Evolutionary conservation across 2,888 invertebrate species (phyloP), one percentile per base, ranked within the genome.

Genomic region (Ommatoiulus sabulosus): DNA sequence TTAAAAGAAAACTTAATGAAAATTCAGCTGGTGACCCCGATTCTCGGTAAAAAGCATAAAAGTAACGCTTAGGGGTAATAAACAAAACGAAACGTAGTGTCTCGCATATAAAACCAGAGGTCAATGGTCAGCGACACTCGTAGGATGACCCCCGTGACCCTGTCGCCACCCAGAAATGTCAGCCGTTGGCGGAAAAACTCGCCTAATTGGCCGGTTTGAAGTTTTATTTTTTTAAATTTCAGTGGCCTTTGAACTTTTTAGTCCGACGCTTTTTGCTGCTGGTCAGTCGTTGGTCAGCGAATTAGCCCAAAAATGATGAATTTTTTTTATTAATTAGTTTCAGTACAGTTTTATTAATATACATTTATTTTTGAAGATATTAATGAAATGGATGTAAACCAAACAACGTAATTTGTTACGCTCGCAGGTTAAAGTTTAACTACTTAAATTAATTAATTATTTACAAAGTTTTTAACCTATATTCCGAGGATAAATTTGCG

Each of bases 101-200:
- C 24, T 3, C 24, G 12, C 35, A 80, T 80, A 12, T 20, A 3
- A 3, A 80, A 80, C 35, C 3, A 35, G 80, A 20, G 80, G 80
- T 80, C 80, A 80, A 7, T 7, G 80, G 80, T 80, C 80, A 80
- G 80, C 80, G 80, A 80, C 80, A 80, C 80, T 80, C 15, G 24
- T 12, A 35, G 24, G 12, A 35, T 80, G 80, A 80, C 35, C 80
- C 80, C 80, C 10, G 24, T 35, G 35, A 80, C 80, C 35, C 80
- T 80, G 80, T 80, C 80, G 80, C 80, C 80, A 80, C 80, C 80
- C 80, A 80, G 80, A 80, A 24, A 80, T 80, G 35, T 80, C 24
- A 12, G 80, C 80, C 80, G 35, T 20, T 6, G 80, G 7, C 80
- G 4, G 72, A 24, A 20, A 72, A 24, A 24, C 72, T 20, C 8